Conservation (phyloP, 2,113 vertebrate species). For the Notechis scutatus region DNA sequence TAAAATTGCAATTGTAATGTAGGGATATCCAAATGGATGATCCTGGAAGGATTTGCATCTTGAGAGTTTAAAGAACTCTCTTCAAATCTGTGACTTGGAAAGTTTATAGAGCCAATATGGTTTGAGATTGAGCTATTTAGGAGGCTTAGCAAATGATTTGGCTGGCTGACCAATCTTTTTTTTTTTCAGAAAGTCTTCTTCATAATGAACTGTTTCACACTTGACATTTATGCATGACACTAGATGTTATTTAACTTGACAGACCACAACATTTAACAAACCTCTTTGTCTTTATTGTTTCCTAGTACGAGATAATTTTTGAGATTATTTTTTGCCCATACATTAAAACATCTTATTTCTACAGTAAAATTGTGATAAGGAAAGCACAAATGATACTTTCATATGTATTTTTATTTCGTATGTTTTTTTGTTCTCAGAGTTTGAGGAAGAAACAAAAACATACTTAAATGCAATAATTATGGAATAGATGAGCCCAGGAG, state of each 20-base stretch:
- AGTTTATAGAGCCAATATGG: neutral
- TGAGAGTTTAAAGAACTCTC: neutral
- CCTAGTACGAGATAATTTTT: neutral
- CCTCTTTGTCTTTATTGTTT: neutral
- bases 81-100: neutral
- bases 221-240: neutral
- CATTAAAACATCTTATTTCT: neutral
- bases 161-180: neutral
- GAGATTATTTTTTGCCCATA: neutral
- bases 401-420: constrained; percentile 26
- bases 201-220: neutral
- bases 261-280: neutral
- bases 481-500: constrained; percentile 3
- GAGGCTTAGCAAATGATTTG: neutral
- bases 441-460: constrained; percentile 8
- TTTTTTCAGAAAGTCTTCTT: neutral
- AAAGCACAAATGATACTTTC: constrained; percentile 34
- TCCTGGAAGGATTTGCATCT: neutral
- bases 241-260: neutral
- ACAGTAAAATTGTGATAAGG: neutral
- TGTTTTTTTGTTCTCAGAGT: constrained; percentile 38
- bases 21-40: neutral
- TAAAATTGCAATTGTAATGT: neutral
- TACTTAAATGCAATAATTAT: constrained; percentile 26
- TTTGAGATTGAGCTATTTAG: neutral